Percentiles rank a stretch among this genome's conserved stretches.
Evolutionary conservation across 2,113 vertebrate genomes (phyloP).

Genomic region (Petromus typicus): DNA sequence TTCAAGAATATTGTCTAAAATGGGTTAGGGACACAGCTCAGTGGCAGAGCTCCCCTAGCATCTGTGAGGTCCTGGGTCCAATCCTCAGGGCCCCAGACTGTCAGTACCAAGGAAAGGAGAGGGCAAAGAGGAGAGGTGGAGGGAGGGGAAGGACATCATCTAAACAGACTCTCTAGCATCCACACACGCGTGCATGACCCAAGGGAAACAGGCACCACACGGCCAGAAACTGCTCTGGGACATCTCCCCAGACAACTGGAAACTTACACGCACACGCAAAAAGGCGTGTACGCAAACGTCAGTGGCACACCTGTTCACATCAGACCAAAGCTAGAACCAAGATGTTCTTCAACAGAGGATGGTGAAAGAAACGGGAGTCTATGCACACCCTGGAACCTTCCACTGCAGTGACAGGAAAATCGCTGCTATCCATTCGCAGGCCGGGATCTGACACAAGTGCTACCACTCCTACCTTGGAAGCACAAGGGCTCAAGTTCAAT

Average conservation of each 20-base stretch:
- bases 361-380: fast-evolving
- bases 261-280: neutral
- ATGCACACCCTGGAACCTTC: fast-evolving
- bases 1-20: neutral
- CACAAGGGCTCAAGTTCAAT: too few species aligned
- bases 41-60: neutral
- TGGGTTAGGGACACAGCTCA: neutral
- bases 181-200: neutral
- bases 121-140: neutral
- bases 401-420: neutral
- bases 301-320: too few species aligned
- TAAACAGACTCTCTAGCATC: neutral
- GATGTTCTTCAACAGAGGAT: too few species aligned
- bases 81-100: neutral
- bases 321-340: too few species aligned
- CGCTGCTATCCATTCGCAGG: too few species aligned
- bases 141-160: too few species aligned
- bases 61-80: neutral
- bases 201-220: neutral
- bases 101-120: neutral
- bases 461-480: too few species aligned
- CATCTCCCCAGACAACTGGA: neutral
- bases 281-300: neutral
- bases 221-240: neutral
- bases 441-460: too few species aligned